Conservation (phyloP, 2,888 invertebrate genomes). For the Tachystola acroxantha region DNA sequence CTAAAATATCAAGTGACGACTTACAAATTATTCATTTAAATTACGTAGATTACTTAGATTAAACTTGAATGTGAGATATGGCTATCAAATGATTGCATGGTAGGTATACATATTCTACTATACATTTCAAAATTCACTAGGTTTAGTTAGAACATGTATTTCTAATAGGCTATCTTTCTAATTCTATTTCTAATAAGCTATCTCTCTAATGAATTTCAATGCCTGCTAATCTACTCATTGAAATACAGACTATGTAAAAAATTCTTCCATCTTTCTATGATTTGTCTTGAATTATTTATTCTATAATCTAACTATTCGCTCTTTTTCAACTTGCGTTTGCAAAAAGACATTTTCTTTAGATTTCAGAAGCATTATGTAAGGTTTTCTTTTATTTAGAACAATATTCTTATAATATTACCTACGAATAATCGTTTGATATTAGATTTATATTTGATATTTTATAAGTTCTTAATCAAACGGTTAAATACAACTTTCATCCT, state of each 20-base stretch:
- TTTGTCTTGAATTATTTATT: constrained; percentile 25
- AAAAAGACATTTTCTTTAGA: constrained; percentile 61
- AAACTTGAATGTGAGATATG: constrained; percentile 29
- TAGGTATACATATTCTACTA: constrained; percentile 35
- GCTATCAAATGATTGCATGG: constrained; percentile 45
- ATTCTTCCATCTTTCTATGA: constrained; percentile 26
- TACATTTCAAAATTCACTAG: constrained; percentile 24
- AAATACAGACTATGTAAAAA: constrained; percentile 38
- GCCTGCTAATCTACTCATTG: constrained; percentile 55
- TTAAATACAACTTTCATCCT: constrained; percentile 22
- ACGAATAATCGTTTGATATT: constrained; percentile 36
- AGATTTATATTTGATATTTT: constrained; percentile 18
- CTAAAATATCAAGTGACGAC: constrained; percentile 1
- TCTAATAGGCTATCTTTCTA: constrained; percentile 23
- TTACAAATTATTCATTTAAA: constrained; percentile 10
- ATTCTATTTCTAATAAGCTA: constrained; percentile 21
- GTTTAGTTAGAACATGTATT: constrained; percentile 20
- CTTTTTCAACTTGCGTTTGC: constrained; percentile 61
- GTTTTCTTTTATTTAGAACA: constrained; percentile 43
- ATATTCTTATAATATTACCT: constrained; percentile 21
- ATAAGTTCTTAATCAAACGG: constrained; percentile 37
- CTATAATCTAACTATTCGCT: constrained; percentile 46
- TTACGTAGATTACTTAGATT: constrained; percentile 14
- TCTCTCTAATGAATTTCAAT: constrained; percentile 36
- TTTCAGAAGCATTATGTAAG: constrained; percentile 62